Base-by-base conservation (phyloP, 2,888 invertebrate genomes). In the Diarsia rubi region DNA sequence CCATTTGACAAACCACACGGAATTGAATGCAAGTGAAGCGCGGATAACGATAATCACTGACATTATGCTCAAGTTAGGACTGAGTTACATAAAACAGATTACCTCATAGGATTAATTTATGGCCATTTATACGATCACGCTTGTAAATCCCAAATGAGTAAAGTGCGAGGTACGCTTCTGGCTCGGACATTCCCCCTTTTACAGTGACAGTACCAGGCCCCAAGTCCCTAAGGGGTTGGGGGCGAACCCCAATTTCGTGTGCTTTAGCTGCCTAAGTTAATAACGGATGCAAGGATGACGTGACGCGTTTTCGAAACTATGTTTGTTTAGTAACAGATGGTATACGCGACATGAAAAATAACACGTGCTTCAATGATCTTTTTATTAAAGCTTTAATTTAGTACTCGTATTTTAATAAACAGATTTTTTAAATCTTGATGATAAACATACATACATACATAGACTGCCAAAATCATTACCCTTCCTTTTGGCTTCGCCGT, bases 281-380 rank as follows among this genome's bases (percentile, higher is more conserved):
- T 86, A 82, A 83, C 70, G 77, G 70, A 86, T 83, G 85, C 79
- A 79, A 79, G 66, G 68, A 59, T 75, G 80, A 74, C 86, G 81
- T 83, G 79, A 78, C 77, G 64, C 37, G 78, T 62, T 71, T 85
- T 82, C 21, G 45, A 67, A 67, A 49, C 65, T 45, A 44, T 62
- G 44, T 72, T 72, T 77, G 47, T 71, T 73, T 54, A 42, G 59
- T 68, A 57, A 78, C 67, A 67, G 60, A 65, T 65, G 59, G 59
- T 72, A n/a, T n/a, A 42, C 27, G 52, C 67, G 69, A 75, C 27
- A 66, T 72, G 49, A 79, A 79, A 71, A 79, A 66, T 52, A 78
- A 69, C 45, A 59, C 45, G 45, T 37, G 45, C 59, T 63, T 67
- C 63, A 45, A 16, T 19, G 0, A 63, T 45, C 0, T 59, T 47